Base-by-base conservation (phyloP, 2,888 invertebrate genomes). In the Drosophila neonasuta region DNA sequence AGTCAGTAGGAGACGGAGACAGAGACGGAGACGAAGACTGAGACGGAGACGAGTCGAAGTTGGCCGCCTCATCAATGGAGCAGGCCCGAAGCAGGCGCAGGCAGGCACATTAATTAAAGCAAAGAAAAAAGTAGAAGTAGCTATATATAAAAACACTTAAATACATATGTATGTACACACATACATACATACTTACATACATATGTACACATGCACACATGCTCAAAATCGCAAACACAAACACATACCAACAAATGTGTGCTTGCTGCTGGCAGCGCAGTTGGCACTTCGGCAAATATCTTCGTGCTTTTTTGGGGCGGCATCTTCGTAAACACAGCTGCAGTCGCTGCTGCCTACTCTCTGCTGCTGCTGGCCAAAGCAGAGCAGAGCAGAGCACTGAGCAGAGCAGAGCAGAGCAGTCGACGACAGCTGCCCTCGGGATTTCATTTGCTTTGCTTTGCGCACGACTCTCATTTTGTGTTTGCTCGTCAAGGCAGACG, bases 401-500 rank as follows among this genome's bases (percentile, higher is more conserved):
- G 15, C 24, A 24, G 20, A 20, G 39, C 39, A 41, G 13, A 51
- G 48, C 76, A 30, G 65, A 60, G 72, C 77, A 49, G 80, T 42
- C 52, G 45, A 64, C 70, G 73, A 45, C 57, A 54, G 66, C 58
- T 65, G 73, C 64, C 74, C 77, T 81, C 79, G 80, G 85, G 57
- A 82, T 72, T 81, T 81, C 74, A 69, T 79, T 81, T 80, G 74
- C 77, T 79, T 79, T 80, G 75, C 84, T 85, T 80, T 85, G 80
- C 80, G 78, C 77, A 85, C 80, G 83, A 83, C 81, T 81, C 86
- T 80, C 83, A 82, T 84, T 86, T 86, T 86, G 86, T 76, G 81
- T 82, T 86, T 84, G 84, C 84, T 84, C 81, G 81, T 84, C 81
- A 79, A 86, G 68, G 84, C 84, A 79, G 77, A 76, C 81, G 81